phyloP scores from a whole-genome alignment of 2,797 vertebrate genomes.

The Gallirallus australis region DNA sequence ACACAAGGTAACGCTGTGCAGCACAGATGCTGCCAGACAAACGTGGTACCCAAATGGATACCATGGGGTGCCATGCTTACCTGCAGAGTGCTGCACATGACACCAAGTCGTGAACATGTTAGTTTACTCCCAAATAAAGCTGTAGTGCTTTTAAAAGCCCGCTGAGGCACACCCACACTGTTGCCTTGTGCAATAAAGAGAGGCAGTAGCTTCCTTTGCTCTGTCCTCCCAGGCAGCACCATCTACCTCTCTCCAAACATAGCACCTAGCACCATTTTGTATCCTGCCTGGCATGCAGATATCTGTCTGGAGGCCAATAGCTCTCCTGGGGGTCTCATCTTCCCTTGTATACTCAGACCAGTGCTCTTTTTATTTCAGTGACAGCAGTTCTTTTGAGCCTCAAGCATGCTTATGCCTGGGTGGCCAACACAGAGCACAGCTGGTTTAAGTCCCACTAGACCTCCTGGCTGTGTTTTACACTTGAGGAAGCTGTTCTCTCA shows the following conservation, averaged over 20 bases:
- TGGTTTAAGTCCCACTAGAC: not conserved
- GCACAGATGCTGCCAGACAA: not conserved
- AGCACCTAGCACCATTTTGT: not conserved
- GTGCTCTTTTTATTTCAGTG: not conserved
- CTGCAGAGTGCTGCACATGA: not conserved
- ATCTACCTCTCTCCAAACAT: not conserved
- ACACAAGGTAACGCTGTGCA: fast-evolving
- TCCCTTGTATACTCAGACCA: not conserved
- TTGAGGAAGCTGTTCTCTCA: not conserved
- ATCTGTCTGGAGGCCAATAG: not conserved
- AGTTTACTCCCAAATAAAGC: not conserved
- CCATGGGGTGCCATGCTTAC: not conserved
- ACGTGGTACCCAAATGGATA: not conserved
- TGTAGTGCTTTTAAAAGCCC: not conserved
- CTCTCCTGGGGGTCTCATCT: not conserved
- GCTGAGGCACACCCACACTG: not conserved
- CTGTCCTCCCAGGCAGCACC: not conserved
- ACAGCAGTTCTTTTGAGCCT: not conserved
- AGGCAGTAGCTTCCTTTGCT: not conserved
- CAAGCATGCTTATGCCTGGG: not conserved
- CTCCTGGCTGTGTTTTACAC: not conserved
- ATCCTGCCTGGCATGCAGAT: not conserved
- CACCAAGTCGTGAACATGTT: not conserved
- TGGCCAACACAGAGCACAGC: not conserved
- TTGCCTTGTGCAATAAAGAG: not conserved